A percentile compares a stretch with the other conserved stretches of the same genome.
These are phyloP conservation scores for Corvus hawaiiensis DNA, from an alignment of 2,113 vertebrate species.

Conservation along the genomic window DNA sequence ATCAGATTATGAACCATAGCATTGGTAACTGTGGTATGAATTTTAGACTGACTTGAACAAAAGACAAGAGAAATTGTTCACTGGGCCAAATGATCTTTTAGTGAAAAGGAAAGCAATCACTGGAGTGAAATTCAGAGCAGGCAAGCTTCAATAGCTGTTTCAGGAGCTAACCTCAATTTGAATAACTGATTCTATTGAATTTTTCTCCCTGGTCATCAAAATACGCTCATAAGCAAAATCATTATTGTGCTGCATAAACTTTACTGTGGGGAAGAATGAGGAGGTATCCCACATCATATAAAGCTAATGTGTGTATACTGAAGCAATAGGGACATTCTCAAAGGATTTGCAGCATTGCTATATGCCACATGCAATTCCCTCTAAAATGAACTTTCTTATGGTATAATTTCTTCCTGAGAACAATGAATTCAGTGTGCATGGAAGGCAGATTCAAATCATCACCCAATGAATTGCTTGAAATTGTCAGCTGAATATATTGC, in stretches of 20 bases:
- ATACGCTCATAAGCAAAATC: not conserved
- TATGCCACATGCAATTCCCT: not conserved
- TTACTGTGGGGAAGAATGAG: not conserved
- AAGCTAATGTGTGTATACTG: not conserved
- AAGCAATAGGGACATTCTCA: not conserved
- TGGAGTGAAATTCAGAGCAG: not conserved
- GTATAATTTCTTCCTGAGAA: not conserved
- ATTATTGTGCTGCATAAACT: not conserved
- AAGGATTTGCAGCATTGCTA: not conserved
- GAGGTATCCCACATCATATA: not conserved
- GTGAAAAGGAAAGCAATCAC: not conserved
- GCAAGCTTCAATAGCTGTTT: not conserved
- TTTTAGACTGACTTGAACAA: not conserved
- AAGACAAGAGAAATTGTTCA: not conserved
- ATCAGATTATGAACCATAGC: not conserved
- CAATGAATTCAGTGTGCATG: conserved; percentile 21
- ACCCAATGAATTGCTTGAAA: conserved; percentile 7
- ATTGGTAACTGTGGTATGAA: not conserved
- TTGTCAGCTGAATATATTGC: not conserved
- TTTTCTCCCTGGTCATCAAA: not conserved
- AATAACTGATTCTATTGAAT: not conserved
- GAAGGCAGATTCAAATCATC: not conserved
- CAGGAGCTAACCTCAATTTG: not conserved
- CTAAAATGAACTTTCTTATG: not conserved
- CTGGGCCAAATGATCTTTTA: not conserved